Conservation (phyloP, 2,888 invertebrate species). For the Agonopterix heracliana region DNA sequence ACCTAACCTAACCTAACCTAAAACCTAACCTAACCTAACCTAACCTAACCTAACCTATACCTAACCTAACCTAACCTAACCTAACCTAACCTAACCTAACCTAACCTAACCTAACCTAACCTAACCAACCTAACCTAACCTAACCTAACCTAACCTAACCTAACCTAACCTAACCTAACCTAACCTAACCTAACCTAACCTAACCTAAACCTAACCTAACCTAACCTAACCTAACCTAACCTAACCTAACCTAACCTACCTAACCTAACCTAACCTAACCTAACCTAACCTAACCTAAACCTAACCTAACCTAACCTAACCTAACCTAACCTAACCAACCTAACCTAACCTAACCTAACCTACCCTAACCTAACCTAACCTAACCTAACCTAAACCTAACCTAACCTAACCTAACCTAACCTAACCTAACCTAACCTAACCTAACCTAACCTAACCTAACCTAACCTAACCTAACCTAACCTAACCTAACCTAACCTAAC, state of each 20-base stretch:
- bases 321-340: slow-evolving; percentile 21
- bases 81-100: slow-evolving; percentile 15
- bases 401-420: slow-evolving; percentile 15
- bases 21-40: slow-evolving; percentile 19
- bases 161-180: slow-evolving; percentile 17
- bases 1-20: slow-evolving; percentile 18
- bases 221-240: slow-evolving; percentile 18
- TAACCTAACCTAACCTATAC: slow-evolving; percentile 14
- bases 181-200: slow-evolving; percentile 17
- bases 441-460: slow-evolving; percentile 18
- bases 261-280: slow-evolving; percentile 19
- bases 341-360: slow-evolving; percentile 22
- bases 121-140: slow-evolving; percentile 13
- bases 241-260: slow-evolving; percentile 22
- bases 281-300: slow-evolving; percentile 18
- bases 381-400: slow-evolving; percentile 14
- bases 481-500: slow-evolving; percentile 9
- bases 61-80: slow-evolving; percentile 17
- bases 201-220: slow-evolving; percentile 15
- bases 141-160: slow-evolving; percentile 14
- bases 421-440: slow-evolving; percentile 13
- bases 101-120: slow-evolving; percentile 14
- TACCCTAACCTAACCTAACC: slow-evolving; percentile 20
- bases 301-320: slow-evolving; percentile 16
- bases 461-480: slow-evolving; percentile 17